Base-by-base conservation (phyloP, 2,888 invertebrate species). In the Microdon myrmicae region DNA sequence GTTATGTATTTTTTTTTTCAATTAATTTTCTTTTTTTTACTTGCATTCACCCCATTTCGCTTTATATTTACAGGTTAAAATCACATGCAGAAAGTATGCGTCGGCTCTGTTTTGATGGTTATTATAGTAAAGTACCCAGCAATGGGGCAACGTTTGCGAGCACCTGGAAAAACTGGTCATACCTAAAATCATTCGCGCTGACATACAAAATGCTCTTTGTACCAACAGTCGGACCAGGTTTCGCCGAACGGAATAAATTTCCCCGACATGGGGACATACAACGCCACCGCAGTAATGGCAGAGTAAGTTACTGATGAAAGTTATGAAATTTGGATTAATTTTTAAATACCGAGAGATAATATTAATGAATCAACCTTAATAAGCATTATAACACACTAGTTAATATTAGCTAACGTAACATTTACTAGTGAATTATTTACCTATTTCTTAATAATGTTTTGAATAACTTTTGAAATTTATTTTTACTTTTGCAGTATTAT, bases 181-280 rank as follows among this genome's bases (percentile, higher is more conserved):
- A 81, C 73, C 72, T 83, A 7, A 82, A 79, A 72, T 83, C 81
- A 35, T 86, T 83, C 73, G 85, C 86, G 0, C 73, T 79, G 22
- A 83, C 84, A 64, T 85, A 85, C 69, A 81, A 81, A 54, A 78
- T 87, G 68, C 69, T 86, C 3, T 89, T 89, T 72, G 82, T 87
- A 48, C 88, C 88, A 7, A 87, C 87, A 10, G 83, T 89, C 5
- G 87, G 87, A 1, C 88, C 88, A 1, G 89, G 89, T 12, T 89
- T 87, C 74, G 82, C 86, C 4, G 88, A 89, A 70, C 84, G 86
- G 1, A 82, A 84, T 71, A 84, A 83, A 69, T 73, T 76, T 54
- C 75, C 79, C 4, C 72, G 77, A 0, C 77, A 77, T 34, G 77
- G 77, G 0, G 76, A 77, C 47, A 74, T 77, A 39, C 76, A 78